Evolutionary conservation across 1,140 invertebrate species (phyloP), one percentile per base, ranked within the genome.

Genomic region (Drosophila ohnishii): DNA sequence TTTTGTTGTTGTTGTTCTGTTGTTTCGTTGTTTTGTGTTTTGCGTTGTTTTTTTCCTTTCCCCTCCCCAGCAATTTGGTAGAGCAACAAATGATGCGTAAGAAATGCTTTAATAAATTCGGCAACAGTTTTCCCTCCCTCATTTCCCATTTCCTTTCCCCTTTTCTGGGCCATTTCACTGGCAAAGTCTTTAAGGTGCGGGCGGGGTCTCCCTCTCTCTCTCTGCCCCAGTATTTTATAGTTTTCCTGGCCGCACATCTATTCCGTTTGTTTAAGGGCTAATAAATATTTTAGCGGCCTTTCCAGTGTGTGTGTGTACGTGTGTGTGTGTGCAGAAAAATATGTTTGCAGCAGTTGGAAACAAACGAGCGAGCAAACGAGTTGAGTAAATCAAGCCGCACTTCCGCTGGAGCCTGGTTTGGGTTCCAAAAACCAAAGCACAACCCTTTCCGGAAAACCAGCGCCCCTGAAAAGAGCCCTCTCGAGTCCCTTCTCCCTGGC

Each of bases 341-440:
- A 60, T 39, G 39, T 47, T 58, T 50, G 74, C 55, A 66, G 50
- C 62, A 73, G 79, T 55, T 58, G 69, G 72, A 65, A 83, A 88
- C 67, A 79, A 86, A 86, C 83, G 78, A 82, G 83, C 70, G 66
- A 87, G 79, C 79, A 78, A 87, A 87, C 83, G 83, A 87, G 83
- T 87, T 86, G 83, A 88, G 84, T 88, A 88, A 88, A 88, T 88
- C 84, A 88, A 88, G 84, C 77, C 74, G 80, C 80, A 87, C 84
- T 88, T 87, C 84, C 83, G 78, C 64, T 86, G 25, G 25, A 28
- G 50, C 50, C 9, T 11, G 25, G 47, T 4, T 32, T 34, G 28
- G 28, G 28, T 7, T 30, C 14, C 40, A 25, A n/a, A 48, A 28
- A 13, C 25, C 51, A 28, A 16, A 16, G 32, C 25, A 56, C 25